Evolutionary conservation across 1,140 invertebrate species (phyloP), one percentile per base, ranked within the genome.

Genomic region (Cydia amplana): DNA sequence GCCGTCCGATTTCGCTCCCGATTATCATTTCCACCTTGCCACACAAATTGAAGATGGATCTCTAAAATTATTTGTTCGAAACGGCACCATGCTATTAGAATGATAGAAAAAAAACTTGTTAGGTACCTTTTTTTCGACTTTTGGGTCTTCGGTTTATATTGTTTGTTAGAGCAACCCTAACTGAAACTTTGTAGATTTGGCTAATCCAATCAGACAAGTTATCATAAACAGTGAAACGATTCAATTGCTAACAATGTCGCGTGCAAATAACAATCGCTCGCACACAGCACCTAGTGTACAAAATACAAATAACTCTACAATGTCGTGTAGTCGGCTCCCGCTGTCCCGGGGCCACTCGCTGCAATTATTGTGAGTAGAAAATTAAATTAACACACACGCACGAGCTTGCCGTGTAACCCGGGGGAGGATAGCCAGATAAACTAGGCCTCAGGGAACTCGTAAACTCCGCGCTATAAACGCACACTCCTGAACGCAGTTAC

Each of bases 371-470:
- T 87, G 81, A 92, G 88, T 90, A 91, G 87, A 92, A 91, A 92
- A 92, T 92, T 91, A 91, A 92, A 92, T 91, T 91, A 92, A 89
- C 86, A 90, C 86, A 89, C 88, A 90, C 87, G 86, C 89, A 89
- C 80, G 55, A 60, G 55, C 55, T 23, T 60, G 65, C 67, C 82
- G 83, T 77, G 79, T 83, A 84, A 84, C 83, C 77, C 80, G 75
- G 84, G 85, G 86, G 86, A 87, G 84, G 82, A 83, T 79, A 75
- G 55, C 85, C 84, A 88, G 25, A 7, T 23, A 46, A 74, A 9
- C 16, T 32, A 79, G 85, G 82, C 49, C 87, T 76, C 70, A 40
- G 43, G 28, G 7, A 75, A 60, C 75, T 73, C 76, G 67, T 67
- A 76, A 55, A 77, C 64, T 77, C 2, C 75, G 64, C 80, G 77